A percentile compares a stretch with the other conserved stretches of the same genome.
phyloP scores from a whole-genome alignment of 23 tunicate species.

The Ciona savignyi region DNA sequence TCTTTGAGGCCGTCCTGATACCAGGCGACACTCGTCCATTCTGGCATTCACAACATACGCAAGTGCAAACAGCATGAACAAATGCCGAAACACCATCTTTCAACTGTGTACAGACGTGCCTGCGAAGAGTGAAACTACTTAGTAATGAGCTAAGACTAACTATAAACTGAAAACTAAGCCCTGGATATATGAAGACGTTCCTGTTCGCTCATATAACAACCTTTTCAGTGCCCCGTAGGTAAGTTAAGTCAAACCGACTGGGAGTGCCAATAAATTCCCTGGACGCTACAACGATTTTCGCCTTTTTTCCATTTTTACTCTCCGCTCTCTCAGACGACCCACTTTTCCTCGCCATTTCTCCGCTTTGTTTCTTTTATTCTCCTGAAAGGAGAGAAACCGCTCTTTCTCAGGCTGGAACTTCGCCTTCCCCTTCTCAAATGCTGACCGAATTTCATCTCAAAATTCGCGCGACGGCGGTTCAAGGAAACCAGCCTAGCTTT shows the following conservation, averaged over 20 bases:
- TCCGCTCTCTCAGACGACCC: not conserved
- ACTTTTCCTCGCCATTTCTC: not conserved
- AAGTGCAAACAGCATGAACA: not conserved
- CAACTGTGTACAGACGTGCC: not conserved
- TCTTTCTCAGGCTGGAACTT: not conserved
- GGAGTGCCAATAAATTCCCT: constrained; percentile 1
- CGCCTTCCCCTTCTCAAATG: not conserved
- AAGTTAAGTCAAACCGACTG: not conserved
- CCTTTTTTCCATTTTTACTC: not conserved
- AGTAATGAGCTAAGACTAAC: not conserved
- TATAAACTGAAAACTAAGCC: not conserved
- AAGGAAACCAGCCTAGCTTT: not conserved
- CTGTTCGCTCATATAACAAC: too few relatives aligned
- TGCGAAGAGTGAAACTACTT: not conserved
- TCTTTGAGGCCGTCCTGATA: constrained; percentile 39
- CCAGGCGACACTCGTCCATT: constrained; percentile 69
- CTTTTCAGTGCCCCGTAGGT: too few relatives aligned
- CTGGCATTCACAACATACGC: constrained; percentile 8
- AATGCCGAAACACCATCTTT: not conserved
- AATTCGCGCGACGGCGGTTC: not conserved
- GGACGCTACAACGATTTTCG: not conserved
- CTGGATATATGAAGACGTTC: too few relatives aligned
- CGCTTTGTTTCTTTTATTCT: not conserved
- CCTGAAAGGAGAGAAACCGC: not conserved
- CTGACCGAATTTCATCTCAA: not conserved